phyloP scores from a whole-genome alignment of 2,797 vertebrate species.

The Triplophysa bombifrons region DNA sequence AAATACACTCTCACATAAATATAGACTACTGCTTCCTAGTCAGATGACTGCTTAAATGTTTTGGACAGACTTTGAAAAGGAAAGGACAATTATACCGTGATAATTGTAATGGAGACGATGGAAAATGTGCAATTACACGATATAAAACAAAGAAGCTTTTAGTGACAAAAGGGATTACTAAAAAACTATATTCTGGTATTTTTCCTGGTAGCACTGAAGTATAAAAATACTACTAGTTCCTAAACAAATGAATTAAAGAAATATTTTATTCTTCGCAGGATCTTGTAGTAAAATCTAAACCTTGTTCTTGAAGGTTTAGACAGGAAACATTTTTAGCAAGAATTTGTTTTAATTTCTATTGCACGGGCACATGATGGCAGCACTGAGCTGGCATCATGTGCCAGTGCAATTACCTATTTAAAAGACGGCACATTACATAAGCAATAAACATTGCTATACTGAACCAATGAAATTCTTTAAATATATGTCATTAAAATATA shows the following conservation, averaged over 20 bases:
- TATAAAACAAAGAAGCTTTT: not conserved
- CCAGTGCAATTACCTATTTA: not conserved
- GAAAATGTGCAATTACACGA: not conserved
- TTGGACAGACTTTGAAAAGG: not conserved
- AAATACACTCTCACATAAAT: slow-evolving; percentile 39
- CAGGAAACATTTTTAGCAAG: not conserved
- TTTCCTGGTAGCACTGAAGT: not conserved
- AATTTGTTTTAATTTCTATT: not conserved
- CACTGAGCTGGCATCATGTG: slow-evolving; percentile 51
- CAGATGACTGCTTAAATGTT: not conserved
- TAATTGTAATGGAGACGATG: not conserved
- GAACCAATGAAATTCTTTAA: not conserved
- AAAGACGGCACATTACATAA: not conserved
- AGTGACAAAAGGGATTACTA: too few relatives aligned
- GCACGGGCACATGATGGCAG: slow-evolving; percentile 61
- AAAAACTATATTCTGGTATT: too few relatives aligned
- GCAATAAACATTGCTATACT: not conserved
- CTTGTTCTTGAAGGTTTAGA: not conserved
- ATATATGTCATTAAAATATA: not conserved
- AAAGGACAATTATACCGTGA: not conserved
- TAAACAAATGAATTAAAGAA: too few relatives aligned
- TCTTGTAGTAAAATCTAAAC: not conserved
- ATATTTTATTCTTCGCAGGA: not conserved
- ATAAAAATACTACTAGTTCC: not conserved
- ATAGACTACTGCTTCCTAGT: not conserved